phyloP scores from a whole-genome alignment of 92 coral and sea anemone genomes.

The Anthopleura xanthogrammica region DNA sequence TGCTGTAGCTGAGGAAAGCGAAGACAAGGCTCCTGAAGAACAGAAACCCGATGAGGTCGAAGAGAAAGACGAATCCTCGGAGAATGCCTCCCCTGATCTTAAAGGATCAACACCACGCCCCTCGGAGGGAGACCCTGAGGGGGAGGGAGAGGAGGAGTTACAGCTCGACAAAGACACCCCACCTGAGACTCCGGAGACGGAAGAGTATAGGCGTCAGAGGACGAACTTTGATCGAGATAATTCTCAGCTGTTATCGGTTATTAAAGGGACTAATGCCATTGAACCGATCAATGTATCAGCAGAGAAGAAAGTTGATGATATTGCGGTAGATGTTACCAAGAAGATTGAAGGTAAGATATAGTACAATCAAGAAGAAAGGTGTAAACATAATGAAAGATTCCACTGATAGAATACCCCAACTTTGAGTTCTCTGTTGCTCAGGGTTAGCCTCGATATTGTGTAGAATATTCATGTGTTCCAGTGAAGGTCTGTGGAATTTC shows the following conservation, averaged over 20 bases:
- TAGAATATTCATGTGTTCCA: no score
- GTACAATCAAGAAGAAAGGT: no score
- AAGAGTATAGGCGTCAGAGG: conserved; percentile 64
- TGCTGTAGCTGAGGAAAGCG: conserved; percentile 30
- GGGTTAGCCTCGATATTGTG: no score
- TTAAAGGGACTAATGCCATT: conserved; percentile 81
- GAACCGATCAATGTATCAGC: conserved; percentile 71
- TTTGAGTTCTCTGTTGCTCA: no score
- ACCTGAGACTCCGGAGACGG: conserved; percentile 77
- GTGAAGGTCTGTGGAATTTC: no score
- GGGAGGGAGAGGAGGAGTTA: conserved; percentile 41
- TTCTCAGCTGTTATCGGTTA: conserved; percentile 71
- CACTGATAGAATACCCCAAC: background rate
- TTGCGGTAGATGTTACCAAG: conserved; percentile 56
- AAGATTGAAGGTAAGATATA: conserved; percentile 68
- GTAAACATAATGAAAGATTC: background rate
- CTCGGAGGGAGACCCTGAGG: conserved; percentile 54
- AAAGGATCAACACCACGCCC: conserved; percentile 32
- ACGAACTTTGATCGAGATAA: conserved; percentile 77
- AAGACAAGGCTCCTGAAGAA: conserved; percentile 36
- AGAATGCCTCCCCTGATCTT: conserved; percentile 31
- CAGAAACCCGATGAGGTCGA: conserved; percentile 28
- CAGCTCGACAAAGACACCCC: conserved; percentile 60
- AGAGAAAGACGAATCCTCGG: conserved; percentile 9
- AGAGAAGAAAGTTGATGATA: conserved; percentile 59